phyloP scores from a whole-genome alignment of 2,113 vertebrate species.

The Laticauda laticaudata region DNA sequence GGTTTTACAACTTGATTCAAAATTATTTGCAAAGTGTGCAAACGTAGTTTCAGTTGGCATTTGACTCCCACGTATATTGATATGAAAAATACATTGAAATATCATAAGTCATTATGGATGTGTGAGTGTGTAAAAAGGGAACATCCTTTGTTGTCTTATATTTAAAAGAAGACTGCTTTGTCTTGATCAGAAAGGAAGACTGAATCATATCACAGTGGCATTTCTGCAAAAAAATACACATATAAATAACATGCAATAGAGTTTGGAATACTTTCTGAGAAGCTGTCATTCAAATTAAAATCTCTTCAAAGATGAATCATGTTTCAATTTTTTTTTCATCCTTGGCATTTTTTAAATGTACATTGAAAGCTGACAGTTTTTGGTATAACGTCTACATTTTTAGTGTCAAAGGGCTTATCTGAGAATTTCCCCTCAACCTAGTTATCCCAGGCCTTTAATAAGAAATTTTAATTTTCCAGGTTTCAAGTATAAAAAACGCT shows the following conservation, averaged over 20 bases:
- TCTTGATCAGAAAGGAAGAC: background rate
- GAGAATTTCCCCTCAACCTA: background rate
- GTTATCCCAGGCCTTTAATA: background rate
- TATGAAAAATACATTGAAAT: background rate
- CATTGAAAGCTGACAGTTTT: background rate
- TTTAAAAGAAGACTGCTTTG: background rate
- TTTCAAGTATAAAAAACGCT: background rate
- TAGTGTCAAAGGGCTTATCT: background rate
- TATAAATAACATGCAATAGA: background rate
- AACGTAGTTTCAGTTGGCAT: background rate
- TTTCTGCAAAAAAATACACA: background rate
- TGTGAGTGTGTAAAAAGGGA: background rate
- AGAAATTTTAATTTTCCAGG: background rate
- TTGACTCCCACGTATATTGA: background rate
- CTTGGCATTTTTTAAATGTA: background rate
- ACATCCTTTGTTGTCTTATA: background rate
- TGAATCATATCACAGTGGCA: background rate
- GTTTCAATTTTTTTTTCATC: background rate
- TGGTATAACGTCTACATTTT: slow-evolving; percentile 2
- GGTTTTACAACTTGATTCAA: background rate
- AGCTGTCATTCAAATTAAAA: background rate
- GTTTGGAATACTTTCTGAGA: background rate
- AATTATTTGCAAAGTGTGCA: background rate
- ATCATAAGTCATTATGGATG: background rate
- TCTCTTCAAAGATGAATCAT: slow-evolving; percentile 14